Base-by-base conservation (phyloP, 2,113 vertebrate genomes). In the Psophia crepitans region DNA sequence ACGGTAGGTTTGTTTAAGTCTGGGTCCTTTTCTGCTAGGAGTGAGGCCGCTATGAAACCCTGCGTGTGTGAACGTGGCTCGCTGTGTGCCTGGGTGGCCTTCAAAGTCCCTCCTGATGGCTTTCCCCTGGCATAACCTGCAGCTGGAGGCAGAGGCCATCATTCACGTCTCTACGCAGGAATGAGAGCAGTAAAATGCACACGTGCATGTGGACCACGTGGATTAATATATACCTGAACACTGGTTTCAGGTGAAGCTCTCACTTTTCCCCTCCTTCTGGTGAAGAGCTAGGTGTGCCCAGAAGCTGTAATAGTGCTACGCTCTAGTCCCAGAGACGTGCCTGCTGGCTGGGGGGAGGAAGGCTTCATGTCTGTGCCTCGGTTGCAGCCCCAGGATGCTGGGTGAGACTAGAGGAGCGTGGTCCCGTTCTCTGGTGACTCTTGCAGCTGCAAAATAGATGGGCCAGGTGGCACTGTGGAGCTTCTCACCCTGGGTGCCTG, bases 61-160 rank as follows among this genome's bases (percentile, higher is more conserved):
- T 14, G 9, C 0, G 0, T 23, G 10, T 8, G 26, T 24, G 17
- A 19, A 12, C 0, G 4, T 35, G 86, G 56, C 17, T 76, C 12
- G 7, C 2, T 2, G 7, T 4, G 37, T 46, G 61, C 37, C 41
- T 20, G 17, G 17, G 48, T 49, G 33, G 33, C 33, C 48, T 56
- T 26, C 14, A 7, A 20, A 17, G 16, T 24, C 51, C 4, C 28
- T 44, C 0, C 37, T 26, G 24, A 7, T 11, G 43, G 28, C 57
- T 44, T 63, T 44, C 13, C 7, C 22, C 6, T 3, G 43, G 19
- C 27, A 9, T 16, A 44, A n/a, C 32, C 54, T 54, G 53, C 46
- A 84, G 46, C 58, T 37, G 60, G n/a, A 54, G 66, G 53, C 39
- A 48, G 37, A 35, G 35, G 26, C 8, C 17, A 39, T 20, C n/a